Conservation (phyloP, 2,113 vertebrate genomes). For the Acanthochromis polyacanthus region DNA sequence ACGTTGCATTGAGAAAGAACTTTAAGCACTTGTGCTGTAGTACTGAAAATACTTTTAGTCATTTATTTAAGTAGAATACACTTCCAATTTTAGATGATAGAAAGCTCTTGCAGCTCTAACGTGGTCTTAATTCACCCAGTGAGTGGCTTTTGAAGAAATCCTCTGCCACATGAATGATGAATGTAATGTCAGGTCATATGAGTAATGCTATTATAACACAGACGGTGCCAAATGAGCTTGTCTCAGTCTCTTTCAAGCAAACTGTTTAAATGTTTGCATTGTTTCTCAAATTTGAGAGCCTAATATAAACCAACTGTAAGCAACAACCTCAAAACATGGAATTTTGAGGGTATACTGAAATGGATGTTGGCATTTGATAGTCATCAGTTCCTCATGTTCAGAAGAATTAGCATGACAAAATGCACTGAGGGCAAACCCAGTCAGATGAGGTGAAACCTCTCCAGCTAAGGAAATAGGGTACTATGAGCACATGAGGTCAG, state of each 20-base stretch:
- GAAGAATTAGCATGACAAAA: constrained; percentile 11
- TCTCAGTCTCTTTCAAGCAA: background rate
- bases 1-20: too few relatives aligned
- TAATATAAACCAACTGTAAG: background rate
- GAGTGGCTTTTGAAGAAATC: too few relatives aligned
- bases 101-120: too few relatives aligned
- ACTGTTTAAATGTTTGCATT: background rate
- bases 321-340: background rate
- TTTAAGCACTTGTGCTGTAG: too few relatives aligned
- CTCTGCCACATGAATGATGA: too few relatives aligned
- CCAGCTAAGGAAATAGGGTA: background rate
- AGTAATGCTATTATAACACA: too few relatives aligned
- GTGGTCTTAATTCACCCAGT: too few relatives aligned
- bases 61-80: too few relatives aligned
- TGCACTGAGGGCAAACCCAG: background rate
- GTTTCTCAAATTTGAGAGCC: background rate
- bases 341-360: background rate
- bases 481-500: background rate
- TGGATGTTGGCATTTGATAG: constrained; percentile 11
- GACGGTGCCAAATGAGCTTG: too few relatives aligned
- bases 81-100: too few relatives aligned
- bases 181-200: too few relatives aligned
- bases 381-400: background rate
- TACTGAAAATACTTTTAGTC: too few relatives aligned
- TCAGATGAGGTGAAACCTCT: constrained; percentile 29